These are phyloP conservation scores for Drosophila sproati DNA, from an alignment of 1,140 invertebrate species.

Conservation along the genomic window DNA sequence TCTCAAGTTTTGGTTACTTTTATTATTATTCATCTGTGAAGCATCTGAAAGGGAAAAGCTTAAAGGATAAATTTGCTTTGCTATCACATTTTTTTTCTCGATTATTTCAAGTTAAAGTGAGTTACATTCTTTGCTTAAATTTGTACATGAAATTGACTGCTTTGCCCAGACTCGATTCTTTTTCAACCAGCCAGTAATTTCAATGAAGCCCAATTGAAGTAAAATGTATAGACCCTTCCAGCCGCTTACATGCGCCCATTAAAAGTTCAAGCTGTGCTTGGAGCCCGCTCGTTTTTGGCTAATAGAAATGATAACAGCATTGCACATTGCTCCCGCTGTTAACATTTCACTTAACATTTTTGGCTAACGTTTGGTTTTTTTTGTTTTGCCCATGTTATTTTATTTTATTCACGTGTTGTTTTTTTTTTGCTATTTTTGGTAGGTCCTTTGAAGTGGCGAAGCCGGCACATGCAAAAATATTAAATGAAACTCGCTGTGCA, in stretches of 20 bases:
- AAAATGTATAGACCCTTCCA: slow-evolving; percentile 9
- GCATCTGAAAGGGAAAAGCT: no score
- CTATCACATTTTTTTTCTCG: no score
- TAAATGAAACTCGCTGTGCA: slow-evolving; percentile 67
- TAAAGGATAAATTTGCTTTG: no score
- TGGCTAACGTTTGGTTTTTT: slow-evolving; percentile 49
- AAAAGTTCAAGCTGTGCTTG: background rate
- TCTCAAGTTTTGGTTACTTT: no score
- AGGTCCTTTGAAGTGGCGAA: slow-evolving; percentile 75
- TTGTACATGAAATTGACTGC: background rate
- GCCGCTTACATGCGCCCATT: background rate
- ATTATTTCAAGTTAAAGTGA: background rate
- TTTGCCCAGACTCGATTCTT: background rate
- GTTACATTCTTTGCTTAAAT: background rate
- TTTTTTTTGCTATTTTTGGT: slow-evolving; percentile 41
- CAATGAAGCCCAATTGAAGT: slow-evolving; percentile 23
- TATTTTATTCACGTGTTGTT: slow-evolving; percentile 7
- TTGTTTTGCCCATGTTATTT: slow-evolving; percentile 16
- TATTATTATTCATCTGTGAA: no score
- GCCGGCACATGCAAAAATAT: slow-evolving; percentile 70
- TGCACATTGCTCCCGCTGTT: slow-evolving; percentile 47
- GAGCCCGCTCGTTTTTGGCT: slow-evolving; percentile 31
- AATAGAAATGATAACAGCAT: slow-evolving; percentile 66
- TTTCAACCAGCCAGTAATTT: background rate
- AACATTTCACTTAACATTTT: slow-evolving; percentile 83